Evolutionary conservation across 2,113 vertebrate species (phyloP), one percentile per base, ranked within the genome.

Genomic region (Rhinoderma darwinii): DNA sequence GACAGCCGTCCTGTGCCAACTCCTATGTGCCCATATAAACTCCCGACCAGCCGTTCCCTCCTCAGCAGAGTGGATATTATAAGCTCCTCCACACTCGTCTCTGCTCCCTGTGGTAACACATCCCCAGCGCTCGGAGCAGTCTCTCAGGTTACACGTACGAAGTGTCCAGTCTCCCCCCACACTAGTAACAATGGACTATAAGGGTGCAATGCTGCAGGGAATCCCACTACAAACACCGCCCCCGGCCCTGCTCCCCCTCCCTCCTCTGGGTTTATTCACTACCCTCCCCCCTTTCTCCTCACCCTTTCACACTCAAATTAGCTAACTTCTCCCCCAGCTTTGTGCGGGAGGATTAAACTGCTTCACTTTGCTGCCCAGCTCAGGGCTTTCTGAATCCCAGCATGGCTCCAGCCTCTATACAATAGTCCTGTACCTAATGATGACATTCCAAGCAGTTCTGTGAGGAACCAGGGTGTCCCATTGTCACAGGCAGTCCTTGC

Each of bases 301-400:
- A 84, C 83, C 83, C 76, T 86, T 86, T 82, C 85, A 82, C 85
- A 87, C 85, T 87, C 66, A 82, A 73, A 87, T 87, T 87, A 87
- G 85, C 78, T 87, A 82, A 87, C 63, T 87, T 87, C 78, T 82
- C 78, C 85, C 78, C 77, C 85, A 87, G 78, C 78, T 87, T 87
- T 81, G 85, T 87, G 85, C 66, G 30, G 85, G 78, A 87, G 85
- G 85, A 87, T 82, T 87, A 87, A 82, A 73, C 78, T 82, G 63
- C 84, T 59, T 86, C 76, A 47, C 84, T 86, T 47, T 70, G 63
- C 76, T 59, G 68, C 5, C 63, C 66, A 37, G 85, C 61, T 86
- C 85, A 51, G 84, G 18, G 74, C 47, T 80, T 86, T 86, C 77
- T 79, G 17, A 15, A 6, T 86, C 43, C 15, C 84, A 86, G 84